These are phyloP conservation scores for human (Homo sapiens) DNA, from an alignment of 2,113 vertebrate species.

Conservation along the genomic window GRCh38 chr5:55419501-55420000, in stretches of 20 bases:
- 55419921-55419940: not conserved
- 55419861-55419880: not conserved
- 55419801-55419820: not conserved
- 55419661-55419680: not conserved
- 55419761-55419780: not conserved
- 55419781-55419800: not conserved
- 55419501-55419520: not conserved
- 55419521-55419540: not conserved
- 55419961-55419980: slow-evolving; percentile 16
- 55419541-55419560: not conserved
- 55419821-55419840: not conserved
- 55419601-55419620: not conserved
- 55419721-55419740: not conserved
- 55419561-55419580: not conserved
- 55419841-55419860: not conserved
- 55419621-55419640: not conserved
- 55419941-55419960: not conserved
- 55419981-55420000: not conserved
- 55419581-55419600: not conserved
- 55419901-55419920: not conserved
- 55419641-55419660: not conserved
- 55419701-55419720: not conserved
- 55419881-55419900: not conserved
- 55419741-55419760: not conserved
- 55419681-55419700: not conserved